Evolutionary conservation across 2,113 vertebrate genomes (phyloP).

Genomic region (Heterochromis multidens): DNA sequence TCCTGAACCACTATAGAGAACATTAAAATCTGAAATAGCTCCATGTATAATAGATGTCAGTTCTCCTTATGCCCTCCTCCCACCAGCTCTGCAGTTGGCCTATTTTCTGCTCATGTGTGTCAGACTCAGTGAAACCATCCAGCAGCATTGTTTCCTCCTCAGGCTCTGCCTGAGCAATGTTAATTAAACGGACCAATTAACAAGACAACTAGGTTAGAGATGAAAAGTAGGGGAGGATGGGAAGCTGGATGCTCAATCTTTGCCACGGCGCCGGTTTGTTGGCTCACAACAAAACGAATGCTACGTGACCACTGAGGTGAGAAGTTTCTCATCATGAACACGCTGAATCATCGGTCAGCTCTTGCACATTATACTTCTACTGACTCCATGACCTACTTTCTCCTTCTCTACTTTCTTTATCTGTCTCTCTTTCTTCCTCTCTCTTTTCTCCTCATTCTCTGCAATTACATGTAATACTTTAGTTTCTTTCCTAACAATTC

Average conservation of each 20-base stretch:
- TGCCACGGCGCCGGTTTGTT: background rate
- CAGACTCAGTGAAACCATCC: background rate
- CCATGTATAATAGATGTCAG: slow-evolving; percentile 14
- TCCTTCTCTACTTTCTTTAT: background rate
- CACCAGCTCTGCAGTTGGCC: slow-evolving; percentile 15
- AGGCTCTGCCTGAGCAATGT: background rate
- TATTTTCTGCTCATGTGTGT: slow-evolving; percentile 35
- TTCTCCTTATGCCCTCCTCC: background rate
- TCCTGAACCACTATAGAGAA: background rate
- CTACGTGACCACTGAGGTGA: background rate
- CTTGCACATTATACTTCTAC: background rate
- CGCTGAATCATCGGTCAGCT: background rate
- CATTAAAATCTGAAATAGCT: background rate
- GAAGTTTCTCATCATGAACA: background rate
- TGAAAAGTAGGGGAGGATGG: background rate
- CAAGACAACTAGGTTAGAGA: slow-evolving; percentile 1
- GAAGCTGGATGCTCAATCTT: background rate
- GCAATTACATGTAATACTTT: background rate
- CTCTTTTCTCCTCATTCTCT: background rate
- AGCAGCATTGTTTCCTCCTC: slow-evolving; percentile 1
- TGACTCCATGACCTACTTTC: slow-evolving; percentile 39
- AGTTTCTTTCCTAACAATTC: background rate
- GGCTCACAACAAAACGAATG: background rate
- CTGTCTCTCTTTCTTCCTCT: background rate
- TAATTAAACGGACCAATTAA: slow-evolving; percentile 48